phyloP scores from a whole-genome alignment of 2,888 invertebrate genomes.

The Yponomeuta malinellus region DNA sequence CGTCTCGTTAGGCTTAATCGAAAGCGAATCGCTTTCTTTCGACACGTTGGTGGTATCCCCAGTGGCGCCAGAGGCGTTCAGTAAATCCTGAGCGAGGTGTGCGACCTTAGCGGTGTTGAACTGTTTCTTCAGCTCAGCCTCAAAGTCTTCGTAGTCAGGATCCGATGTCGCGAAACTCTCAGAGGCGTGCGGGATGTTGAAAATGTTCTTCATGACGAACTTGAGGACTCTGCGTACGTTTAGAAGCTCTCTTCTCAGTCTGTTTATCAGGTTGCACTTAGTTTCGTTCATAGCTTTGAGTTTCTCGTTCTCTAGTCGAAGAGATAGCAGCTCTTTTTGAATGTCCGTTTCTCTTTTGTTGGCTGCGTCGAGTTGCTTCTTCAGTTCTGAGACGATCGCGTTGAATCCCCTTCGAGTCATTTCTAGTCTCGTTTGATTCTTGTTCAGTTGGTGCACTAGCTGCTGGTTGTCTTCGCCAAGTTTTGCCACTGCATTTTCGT shows the following conservation, averaged over 20 bases:
- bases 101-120: slow-evolving; percentile 24
- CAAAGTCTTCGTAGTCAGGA: background rate
- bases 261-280: slow-evolving; percentile 44
- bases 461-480: background rate
- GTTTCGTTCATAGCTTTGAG: slow-evolving; percentile 43
- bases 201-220: slow-evolving; percentile 42
- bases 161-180: background rate
- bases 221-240: slow-evolving; percentile 46
- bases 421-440: background rate
- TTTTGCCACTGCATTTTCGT: background rate
- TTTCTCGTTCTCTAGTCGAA: slow-evolving; percentile 58
- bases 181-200: background rate
- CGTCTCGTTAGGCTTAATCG: background rate
- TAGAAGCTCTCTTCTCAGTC: slow-evolving; percentile 46
- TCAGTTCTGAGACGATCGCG: slow-evolving; percentile 42
- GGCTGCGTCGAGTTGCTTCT: slow-evolving; percentile 43
- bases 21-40: background rate
- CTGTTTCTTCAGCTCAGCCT: slow-evolving; percentile 27
- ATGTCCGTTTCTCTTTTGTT: slow-evolving; percentile 42
- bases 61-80: background rate
- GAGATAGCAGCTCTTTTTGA: slow-evolving; percentile 35
- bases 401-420: background rate
- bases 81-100: background rate
- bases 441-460: background rate
- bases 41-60: background rate